phyloP scores from a whole-genome alignment of 2,888 invertebrate genomes.

The Biston betularia region DNA sequence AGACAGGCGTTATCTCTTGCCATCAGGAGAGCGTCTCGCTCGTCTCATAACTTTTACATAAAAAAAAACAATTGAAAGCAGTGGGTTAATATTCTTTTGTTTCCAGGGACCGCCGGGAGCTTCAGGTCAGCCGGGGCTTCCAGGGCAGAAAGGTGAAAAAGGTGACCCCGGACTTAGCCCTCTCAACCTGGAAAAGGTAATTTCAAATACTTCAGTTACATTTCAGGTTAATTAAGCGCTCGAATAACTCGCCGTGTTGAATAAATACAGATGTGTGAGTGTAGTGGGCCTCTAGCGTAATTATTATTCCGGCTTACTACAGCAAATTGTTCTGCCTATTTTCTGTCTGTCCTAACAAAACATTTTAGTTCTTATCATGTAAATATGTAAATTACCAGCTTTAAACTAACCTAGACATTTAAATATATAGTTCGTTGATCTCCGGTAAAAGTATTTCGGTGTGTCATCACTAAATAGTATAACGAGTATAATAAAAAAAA shows the following conservation, averaged over 20 bases:
- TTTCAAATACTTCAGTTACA: conserved; percentile 42
- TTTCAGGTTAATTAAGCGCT: conserved; percentile 54
- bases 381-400: conserved; percentile 4
- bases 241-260: conserved; percentile 45
- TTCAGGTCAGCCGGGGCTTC: conserved; percentile 88
- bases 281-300: not conserved
- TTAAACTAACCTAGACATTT: not conserved
- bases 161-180: conserved; percentile 86
- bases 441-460: not conserved
- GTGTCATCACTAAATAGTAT: too few relatives aligned
- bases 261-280: conserved; percentile 35
- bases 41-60: too few relatives aligned
- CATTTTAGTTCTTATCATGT: conserved; percentile 6
- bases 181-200: conserved; percentile 77
- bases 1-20: too few relatives aligned
- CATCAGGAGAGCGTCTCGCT: too few relatives aligned
- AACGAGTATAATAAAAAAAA: too few relatives aligned
- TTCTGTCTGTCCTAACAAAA: conserved; percentile 1
- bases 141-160: conserved; percentile 89
- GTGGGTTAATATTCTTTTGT: conserved; percentile 15
- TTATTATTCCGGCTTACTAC: not conserved
- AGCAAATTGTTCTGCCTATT: not conserved
- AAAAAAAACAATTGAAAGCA: not conserved
- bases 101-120: conserved; percentile 90
- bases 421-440: not conserved